These are phyloP conservation scores for Hippocampus barbouri DNA, from an alignment of 2,113 vertebrate species.

Conservation along the genomic window DNA sequence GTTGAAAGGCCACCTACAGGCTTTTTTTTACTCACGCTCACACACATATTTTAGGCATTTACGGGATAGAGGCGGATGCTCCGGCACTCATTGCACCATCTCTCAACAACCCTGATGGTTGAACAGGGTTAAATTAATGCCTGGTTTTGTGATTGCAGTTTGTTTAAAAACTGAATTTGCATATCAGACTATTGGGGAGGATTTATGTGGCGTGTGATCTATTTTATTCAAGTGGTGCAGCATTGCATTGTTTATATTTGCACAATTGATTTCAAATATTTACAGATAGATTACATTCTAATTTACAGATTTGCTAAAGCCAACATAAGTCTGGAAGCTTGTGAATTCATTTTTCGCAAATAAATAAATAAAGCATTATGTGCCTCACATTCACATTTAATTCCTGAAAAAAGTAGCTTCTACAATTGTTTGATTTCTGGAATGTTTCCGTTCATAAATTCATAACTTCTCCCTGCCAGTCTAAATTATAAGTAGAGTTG, in stretches of 20 bases:
- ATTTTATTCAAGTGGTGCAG: constrained; percentile 8
- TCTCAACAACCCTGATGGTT: background rate
- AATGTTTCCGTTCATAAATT: background rate
- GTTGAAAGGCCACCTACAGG: background rate
- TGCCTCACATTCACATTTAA: background rate
- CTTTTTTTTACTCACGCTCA: background rate
- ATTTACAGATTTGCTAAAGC: background rate
- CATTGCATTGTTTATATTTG: background rate
- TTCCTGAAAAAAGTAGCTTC: background rate
- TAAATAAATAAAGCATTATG: background rate
- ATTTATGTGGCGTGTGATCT: background rate
- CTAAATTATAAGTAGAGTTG: constrained; percentile 10
- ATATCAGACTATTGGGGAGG: background rate
- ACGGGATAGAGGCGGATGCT: background rate
- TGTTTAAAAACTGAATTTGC: background rate
- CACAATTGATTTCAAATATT: constrained; percentile 15
- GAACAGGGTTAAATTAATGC: background rate
- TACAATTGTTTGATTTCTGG: constrained; percentile 9
- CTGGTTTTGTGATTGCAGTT: background rate
- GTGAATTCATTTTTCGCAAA: too few species aligned
- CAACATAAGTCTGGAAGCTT: background rate
- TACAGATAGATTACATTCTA: background rate
- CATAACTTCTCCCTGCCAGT: constrained; percentile 19
- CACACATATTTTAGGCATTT: background rate
- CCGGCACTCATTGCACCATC: background rate